Conservation (phyloP, 2,113 vertebrate species). For the Etia nguti region DNA sequence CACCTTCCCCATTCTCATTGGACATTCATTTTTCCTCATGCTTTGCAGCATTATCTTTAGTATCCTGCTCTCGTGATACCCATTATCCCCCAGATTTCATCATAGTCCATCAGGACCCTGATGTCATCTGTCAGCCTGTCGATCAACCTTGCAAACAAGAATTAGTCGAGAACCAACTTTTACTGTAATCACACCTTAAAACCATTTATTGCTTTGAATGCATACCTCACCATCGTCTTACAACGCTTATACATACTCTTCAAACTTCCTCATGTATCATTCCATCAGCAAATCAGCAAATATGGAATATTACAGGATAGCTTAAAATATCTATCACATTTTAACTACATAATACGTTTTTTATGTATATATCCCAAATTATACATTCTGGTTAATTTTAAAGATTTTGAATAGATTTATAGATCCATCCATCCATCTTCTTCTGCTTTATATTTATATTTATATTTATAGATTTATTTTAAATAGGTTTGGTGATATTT, state of each 20-base stretch:
- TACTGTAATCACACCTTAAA: neutral
- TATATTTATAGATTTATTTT: neutral
- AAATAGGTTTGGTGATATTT: neutral
- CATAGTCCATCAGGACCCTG: neutral
- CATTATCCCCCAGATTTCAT: neutral
- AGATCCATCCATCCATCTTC: too few relatives aligned
- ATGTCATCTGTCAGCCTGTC: neutral
- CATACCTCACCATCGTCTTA: neutral
- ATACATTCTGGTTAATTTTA: neutral
- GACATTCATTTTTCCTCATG: neutral
- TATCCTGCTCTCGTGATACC: neutral
- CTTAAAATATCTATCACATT: neutral
- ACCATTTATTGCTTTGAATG: neutral
- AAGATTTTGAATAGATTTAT: neutral
- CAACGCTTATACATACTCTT: neutral
- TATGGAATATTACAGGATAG: neutral
- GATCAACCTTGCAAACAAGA: neutral
- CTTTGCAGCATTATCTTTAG: neutral
- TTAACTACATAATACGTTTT: neutral
- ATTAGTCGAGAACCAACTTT: neutral
- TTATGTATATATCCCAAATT: neutral
- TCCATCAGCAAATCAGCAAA: neutral
- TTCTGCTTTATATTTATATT: too few relatives aligned
- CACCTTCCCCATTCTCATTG: neutral
- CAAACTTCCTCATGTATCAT: neutral